Conservation (phyloP, 2,888 invertebrate genomes). For the Cerceris ruficornis region DNA sequence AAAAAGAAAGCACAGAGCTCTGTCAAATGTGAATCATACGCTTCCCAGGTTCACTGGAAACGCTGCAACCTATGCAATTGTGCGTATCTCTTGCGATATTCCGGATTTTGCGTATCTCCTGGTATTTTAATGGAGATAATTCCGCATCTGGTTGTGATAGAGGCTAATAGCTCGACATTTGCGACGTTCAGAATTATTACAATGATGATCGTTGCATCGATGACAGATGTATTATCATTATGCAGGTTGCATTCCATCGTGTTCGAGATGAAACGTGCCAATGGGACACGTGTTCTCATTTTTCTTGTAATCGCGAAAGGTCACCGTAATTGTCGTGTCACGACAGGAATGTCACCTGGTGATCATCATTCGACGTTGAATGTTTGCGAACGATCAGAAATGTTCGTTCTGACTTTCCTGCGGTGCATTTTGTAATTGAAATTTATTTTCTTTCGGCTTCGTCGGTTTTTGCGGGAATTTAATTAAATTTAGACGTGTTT, state of each 20-base stretch:
- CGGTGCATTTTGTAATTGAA: too few species aligned
- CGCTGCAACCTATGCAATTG: too few species aligned
- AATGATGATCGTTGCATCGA: constrained; percentile 29
- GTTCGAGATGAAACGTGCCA: neutral
- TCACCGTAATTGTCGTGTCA: constrained; percentile 15
- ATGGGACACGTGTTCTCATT: constrained; percentile 29
- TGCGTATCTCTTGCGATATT: neutral
- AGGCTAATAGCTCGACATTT: neutral
- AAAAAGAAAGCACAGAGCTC: too few species aligned
- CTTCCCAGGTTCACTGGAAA: too few species aligned
- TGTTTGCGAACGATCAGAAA: constrained; percentile 18
- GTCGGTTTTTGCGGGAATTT: too few species aligned
- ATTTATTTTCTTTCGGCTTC: too few species aligned
- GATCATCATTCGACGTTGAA: constrained; percentile 47
- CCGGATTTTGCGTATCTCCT: neutral
- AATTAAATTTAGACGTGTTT: too few species aligned
- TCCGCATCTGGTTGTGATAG: neutral
- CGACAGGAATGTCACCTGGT: constrained; percentile 33
- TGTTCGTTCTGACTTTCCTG: too few species aligned
- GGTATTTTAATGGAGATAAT: constrained; percentile 9
- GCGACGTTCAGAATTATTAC: constrained; percentile 11
- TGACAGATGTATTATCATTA: neutral
- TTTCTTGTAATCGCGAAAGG: constrained; percentile 26
- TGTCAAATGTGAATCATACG: too few species aligned
- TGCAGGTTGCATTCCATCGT: neutral